Evolutionary conservation across 2,888 invertebrate genomes (phyloP).

Genomic region (Yponomeuta cagnagella): DNA sequence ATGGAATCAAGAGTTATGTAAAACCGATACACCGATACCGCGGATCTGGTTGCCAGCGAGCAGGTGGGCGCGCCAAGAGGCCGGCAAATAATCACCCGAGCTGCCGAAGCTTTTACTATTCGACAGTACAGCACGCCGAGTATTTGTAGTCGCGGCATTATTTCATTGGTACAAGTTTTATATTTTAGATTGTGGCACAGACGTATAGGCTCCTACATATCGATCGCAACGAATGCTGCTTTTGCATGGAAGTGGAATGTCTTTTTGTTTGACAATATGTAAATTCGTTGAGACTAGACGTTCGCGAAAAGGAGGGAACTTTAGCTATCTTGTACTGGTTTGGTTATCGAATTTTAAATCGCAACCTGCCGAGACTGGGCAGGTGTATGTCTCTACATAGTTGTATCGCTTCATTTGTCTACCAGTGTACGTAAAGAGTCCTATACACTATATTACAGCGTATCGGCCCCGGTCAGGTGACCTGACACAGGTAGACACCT

Average conservation of each 20-base stretch:
- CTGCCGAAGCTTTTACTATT: neutral
- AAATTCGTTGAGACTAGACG: neutral
- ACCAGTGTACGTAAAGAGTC: neutral
- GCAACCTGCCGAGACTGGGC: neutral
- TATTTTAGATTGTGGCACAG: neutral
- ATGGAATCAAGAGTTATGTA: constrained; percentile 44
- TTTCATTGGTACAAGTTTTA: neutral
- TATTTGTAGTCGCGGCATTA: constrained; percentile 2
- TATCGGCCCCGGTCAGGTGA: constrained; percentile 10
- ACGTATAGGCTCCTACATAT: neutral
- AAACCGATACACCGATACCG: constrained; percentile 48
- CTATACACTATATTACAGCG: neutral
- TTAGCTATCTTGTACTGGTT: neutral
- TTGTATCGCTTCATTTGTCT: neutral
- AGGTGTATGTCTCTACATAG: neutral
- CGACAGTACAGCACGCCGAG: constrained; percentile 17
- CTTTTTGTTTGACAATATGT: neutral
- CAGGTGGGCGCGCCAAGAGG: constrained; percentile 26
- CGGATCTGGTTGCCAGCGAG: constrained; percentile 32
- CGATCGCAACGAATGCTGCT: neutral
- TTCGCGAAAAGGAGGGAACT: neutral
- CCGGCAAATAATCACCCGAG: constrained; percentile 8
- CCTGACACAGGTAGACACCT: neutral
- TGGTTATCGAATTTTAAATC: neutral
- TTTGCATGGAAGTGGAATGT: constrained; percentile 3